phyloP scores from a whole-genome alignment of 2,888 invertebrate species.

The Diachrysia chrysitis region DNA sequence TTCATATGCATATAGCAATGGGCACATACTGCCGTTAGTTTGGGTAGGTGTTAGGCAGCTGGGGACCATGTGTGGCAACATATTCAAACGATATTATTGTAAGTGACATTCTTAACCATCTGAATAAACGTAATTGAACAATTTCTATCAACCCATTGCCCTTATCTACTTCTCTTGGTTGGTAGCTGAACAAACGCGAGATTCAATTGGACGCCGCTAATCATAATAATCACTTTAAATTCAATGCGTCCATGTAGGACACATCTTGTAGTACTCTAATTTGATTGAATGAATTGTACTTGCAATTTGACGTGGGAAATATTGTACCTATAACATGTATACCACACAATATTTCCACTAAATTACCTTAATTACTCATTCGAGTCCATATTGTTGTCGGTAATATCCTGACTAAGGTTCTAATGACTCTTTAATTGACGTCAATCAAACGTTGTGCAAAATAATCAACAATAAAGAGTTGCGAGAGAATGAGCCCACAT shows the following conservation, averaged over 20 bases:
- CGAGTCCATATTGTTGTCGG: slow-evolving; percentile 37
- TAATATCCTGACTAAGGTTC: slow-evolving; percentile 52
- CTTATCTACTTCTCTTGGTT: slow-evolving; percentile 73
- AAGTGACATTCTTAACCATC: slow-evolving; percentile 86
- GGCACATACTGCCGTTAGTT: slow-evolving; percentile 40
- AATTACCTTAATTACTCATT: slow-evolving; percentile 44
- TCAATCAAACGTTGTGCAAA: slow-evolving; percentile 49
- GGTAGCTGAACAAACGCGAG: slow-evolving; percentile 66
- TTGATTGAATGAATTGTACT: slow-evolving; percentile 6
- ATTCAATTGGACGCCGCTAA: slow-evolving; percentile 77
- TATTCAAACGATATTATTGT: slow-evolving; percentile 76
- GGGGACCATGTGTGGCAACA: slow-evolving; percentile 75
- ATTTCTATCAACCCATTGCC: slow-evolving; percentile 86
- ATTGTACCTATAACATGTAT: background rate
- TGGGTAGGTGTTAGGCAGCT: slow-evolving; percentile 49
- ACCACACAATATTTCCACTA: slow-evolving; percentile 9
- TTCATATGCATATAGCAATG: slow-evolving; percentile 30
- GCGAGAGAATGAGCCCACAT: slow-evolving; percentile 68
- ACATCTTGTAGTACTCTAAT: slow-evolving; percentile 33
- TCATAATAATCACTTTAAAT: slow-evolving; percentile 74
- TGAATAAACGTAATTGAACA: slow-evolving; percentile 87
- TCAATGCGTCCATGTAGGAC: slow-evolving; percentile 66
- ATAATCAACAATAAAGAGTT: slow-evolving; percentile 52
- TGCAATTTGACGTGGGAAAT: slow-evolving; percentile 14
- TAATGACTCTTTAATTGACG: slow-evolving; percentile 58